These are phyloP conservation scores for Conus ventricosus DNA, from an alignment of 1,140 invertebrate genomes.

Conservation along the genomic window DNA sequence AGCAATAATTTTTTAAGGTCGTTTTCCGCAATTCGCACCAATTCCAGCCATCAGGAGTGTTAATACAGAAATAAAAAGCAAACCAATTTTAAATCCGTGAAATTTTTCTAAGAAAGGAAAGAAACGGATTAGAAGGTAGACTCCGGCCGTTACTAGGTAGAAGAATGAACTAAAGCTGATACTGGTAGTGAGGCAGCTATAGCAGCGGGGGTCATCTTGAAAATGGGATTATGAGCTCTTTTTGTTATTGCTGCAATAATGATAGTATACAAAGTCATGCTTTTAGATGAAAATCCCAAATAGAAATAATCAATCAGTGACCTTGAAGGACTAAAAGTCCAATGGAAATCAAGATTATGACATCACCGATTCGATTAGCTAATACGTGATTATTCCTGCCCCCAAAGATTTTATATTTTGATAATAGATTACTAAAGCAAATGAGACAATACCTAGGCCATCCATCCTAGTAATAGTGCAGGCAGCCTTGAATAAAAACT, in stretches of 20 bases:
- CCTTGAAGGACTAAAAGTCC: slow-evolving; percentile 20
- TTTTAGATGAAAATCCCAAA: neutral
- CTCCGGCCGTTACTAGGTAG: slow-evolving; percentile 84
- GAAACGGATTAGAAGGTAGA: slow-evolving; percentile 83
- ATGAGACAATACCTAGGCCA: slow-evolving; percentile 77
- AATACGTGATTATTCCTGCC: slow-evolving; percentile 81
- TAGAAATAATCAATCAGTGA: neutral
- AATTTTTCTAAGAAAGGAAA: neutral
- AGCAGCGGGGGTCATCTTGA: slow-evolving; percentile 82
- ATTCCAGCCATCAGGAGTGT: slow-evolving; percentile 40
- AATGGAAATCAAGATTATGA: slow-evolving; percentile 43
- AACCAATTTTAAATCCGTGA: slow-evolving; percentile 46
- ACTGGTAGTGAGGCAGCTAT: slow-evolving; percentile 83
- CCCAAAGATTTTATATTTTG: slow-evolving; percentile 68
- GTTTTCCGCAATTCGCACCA: slow-evolving; percentile 30
- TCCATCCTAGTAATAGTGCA: slow-evolving; percentile 83
- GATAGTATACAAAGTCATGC: slow-evolving; percentile 59
- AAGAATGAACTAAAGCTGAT: slow-evolving; percentile 85
- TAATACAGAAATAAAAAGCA: slow-evolving; percentile 28
- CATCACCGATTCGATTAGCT: slow-evolving; percentile 76
- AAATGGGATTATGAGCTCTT: slow-evolving; percentile 85
- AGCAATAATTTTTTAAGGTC: slow-evolving; percentile 78
- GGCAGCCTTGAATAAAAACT: slow-evolving; percentile 82
- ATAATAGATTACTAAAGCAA: slow-evolving; percentile 29
- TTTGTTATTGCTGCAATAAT: slow-evolving; percentile 81